Evolutionary conservation across 2,113 vertebrate species (phyloP).

Genomic region (Tragelaphus buxtoni): DNA sequence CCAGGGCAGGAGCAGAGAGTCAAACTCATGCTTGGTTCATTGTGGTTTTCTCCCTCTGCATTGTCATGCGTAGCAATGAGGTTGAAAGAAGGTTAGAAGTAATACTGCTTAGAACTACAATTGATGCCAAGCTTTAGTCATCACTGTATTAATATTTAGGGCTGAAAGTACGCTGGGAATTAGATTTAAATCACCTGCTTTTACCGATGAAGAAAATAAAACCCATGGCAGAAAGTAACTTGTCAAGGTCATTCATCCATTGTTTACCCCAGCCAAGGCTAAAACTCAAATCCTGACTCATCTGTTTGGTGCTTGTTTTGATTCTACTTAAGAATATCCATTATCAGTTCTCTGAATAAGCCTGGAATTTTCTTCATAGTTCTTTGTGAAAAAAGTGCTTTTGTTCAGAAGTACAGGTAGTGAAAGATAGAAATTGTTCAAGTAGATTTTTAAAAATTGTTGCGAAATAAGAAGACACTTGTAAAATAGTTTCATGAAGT

Average conservation of each 20-base stretch:
- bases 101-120: background rate
- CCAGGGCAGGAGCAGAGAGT: background rate
- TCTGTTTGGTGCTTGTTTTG: background rate
- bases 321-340: background rate
- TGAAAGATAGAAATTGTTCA: slow-evolving; percentile 60
- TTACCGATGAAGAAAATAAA: background rate
- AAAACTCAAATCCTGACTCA: background rate
- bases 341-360: background rate
- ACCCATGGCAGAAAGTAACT: background rate
- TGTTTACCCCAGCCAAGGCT: background rate
- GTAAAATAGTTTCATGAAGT: slow-evolving; percentile 72
- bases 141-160: background rate
- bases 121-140: background rate
- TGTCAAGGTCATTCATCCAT: background rate
- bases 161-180: background rate
- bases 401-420: slow-evolving; percentile 61
- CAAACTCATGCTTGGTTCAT: background rate
- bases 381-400: slow-evolving; percentile 54
- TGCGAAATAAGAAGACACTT: slow-evolving; percentile 70
- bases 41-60: background rate
- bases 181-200: background rate
- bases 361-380: slow-evolving; percentile 33
- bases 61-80: background rate
- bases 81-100: background rate
- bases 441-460: slow-evolving; percentile 68